Evolutionary conservation across 35 echinoderm and acorn worm genomes (phyloP).

Genomic region (Eucidaris tribuloides): DNA sequence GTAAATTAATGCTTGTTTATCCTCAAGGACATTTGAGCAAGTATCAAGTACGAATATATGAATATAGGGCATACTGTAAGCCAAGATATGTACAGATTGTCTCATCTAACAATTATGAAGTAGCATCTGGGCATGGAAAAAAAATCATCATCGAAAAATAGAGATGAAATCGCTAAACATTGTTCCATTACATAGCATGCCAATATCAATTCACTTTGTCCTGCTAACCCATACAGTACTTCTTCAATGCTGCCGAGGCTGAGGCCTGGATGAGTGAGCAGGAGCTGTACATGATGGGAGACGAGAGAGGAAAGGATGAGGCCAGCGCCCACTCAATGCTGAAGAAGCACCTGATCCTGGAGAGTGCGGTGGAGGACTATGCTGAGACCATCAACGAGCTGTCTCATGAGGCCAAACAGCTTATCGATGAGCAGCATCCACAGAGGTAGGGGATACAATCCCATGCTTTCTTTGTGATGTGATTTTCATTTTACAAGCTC

Average conservation of each 20-base stretch:
- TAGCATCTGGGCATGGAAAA: too few relatives aligned
- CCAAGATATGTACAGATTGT: too few relatives aligned
- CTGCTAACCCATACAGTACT: conserved; percentile 63
- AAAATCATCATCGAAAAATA: too few relatives aligned
- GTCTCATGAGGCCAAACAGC: conserved; percentile 90
- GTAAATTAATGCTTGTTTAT: too few relatives aligned
- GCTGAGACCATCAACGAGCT: conserved; percentile 99
- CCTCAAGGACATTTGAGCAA: too few relatives aligned
- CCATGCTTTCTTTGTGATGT: too few relatives aligned
- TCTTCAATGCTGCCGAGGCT: conserved; percentile 98
- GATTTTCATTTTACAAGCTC: too few relatives aligned
- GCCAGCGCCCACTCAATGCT: conserved; percentile 78
- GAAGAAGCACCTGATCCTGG: conserved; percentile 91
- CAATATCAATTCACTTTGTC: not conserved
- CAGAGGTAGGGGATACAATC: conserved; percentile 87
- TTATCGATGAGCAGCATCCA: conserved; percentile 93
- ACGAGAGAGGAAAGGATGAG: conserved; percentile 93
- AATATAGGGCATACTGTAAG: too few relatives aligned
- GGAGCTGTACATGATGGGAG: conserved; percentile 99
- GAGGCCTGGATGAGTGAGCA: conserved; percentile 99
- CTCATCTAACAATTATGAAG: too few relatives aligned
- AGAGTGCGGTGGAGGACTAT: conserved; percentile 93
- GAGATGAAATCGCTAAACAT: too few relatives aligned
- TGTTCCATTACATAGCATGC: not conserved
- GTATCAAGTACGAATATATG: too few relatives aligned